phyloP scores from a whole-genome alignment of 2,888 invertebrate species.

The Hirtodrosophila histrioides region DNA sequence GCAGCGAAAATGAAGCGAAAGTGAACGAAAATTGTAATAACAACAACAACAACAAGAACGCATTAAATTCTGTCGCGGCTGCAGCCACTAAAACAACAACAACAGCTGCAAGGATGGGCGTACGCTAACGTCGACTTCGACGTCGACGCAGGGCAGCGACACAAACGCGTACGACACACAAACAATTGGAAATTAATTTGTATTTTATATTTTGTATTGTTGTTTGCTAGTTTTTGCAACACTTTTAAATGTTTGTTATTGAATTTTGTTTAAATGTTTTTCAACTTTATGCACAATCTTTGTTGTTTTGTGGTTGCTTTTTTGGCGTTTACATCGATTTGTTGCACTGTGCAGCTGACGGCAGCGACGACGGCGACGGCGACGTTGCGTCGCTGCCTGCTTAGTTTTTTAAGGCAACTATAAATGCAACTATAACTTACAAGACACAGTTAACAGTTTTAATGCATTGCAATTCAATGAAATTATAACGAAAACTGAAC shows the following conservation, averaged over 20 bases:
- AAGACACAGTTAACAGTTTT: slow-evolving; percentile 29
- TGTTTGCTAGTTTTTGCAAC: slow-evolving; percentile 20
- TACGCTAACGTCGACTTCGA: slow-evolving; percentile 24
- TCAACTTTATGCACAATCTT: slow-evolving; percentile 10
- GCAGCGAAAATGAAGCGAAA: slow-evolving; percentile 66
- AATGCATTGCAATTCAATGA: slow-evolving; percentile 56
- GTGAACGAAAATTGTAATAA: slow-evolving; percentile 56
- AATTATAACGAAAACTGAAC: slow-evolving; percentile 57
- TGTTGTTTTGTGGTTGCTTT: slow-evolving; percentile 22
- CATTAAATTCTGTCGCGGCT: slow-evolving; percentile 45
- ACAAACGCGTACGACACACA: slow-evolving; percentile 16
- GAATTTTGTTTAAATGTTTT: slow-evolving; percentile 14
- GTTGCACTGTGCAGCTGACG: slow-evolving; percentile 65
- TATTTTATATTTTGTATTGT: slow-evolving; percentile 15
- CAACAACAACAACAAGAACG: slow-evolving; percentile 34
- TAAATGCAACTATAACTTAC: slow-evolving; percentile 39
- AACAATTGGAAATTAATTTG: slow-evolving; percentile 19
- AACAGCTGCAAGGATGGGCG: slow-evolving; percentile 73
- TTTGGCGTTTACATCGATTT: slow-evolving; percentile 65
- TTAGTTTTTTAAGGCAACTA: slow-evolving; percentile 7
- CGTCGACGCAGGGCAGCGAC: slow-evolving; percentile 39
- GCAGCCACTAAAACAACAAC: slow-evolving; percentile 38
- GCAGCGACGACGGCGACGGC: slow-evolving; percentile 18
- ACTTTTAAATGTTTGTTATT: slow-evolving; percentile 20
- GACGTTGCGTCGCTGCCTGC: slow-evolving; percentile 16